A percentile compares a stretch with the other conserved stretches of the same genome.
phyloP scores from a whole-genome alignment of 2,797 vertebrate genomes.

The Zenarchopterus dispar region DNA sequence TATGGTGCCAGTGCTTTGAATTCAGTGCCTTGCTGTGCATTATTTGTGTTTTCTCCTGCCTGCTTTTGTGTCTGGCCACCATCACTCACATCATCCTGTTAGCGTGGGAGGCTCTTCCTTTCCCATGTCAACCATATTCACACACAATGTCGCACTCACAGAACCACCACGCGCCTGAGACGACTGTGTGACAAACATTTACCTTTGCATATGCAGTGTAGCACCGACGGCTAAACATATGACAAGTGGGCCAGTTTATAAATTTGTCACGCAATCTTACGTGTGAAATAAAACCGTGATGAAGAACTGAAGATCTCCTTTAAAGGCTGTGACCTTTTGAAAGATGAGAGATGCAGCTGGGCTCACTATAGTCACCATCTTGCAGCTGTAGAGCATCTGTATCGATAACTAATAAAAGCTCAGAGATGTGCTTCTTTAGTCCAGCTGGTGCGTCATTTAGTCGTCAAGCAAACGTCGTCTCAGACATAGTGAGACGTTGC shows the following conservation, averaged over 20 bases:
- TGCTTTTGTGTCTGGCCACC: slow-evolving; percentile 78
- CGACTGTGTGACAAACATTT: slow-evolving; percentile 47
- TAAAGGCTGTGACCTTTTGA: slow-evolving; percentile 54
- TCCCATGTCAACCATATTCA: slow-evolving; percentile 75
- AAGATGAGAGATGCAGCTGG: slow-evolving; percentile 30
- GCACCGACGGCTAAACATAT: slow-evolving; percentile 4
- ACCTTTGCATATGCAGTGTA: slow-evolving; percentile 17
- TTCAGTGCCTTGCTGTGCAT: slow-evolving; percentile 1
- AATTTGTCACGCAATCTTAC: slow-evolving; percentile 14
- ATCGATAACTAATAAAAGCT: neutral
- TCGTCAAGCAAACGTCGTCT: too few species aligned
- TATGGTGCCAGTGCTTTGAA: neutral
- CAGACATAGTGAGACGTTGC: neutral
- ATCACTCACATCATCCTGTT: slow-evolving; percentile 84
- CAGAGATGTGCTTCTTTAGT: slow-evolving; percentile 1
- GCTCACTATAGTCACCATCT: slow-evolving; percentile 34
- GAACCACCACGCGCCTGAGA: slow-evolving; percentile 44
- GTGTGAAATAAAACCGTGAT: slow-evolving; percentile 36
- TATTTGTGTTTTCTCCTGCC: slow-evolving; percentile 71
- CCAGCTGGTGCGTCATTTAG: neutral
- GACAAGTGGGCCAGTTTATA: neutral
- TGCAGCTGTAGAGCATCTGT: slow-evolving; percentile 23
- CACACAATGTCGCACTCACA: slow-evolving; percentile 48
- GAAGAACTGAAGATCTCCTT: slow-evolving; percentile 30
- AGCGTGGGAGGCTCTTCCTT: slow-evolving; percentile 87